phyloP scores from a whole-genome alignment of 1,140 invertebrate genomes.

The Apis laboriosa region DNA sequence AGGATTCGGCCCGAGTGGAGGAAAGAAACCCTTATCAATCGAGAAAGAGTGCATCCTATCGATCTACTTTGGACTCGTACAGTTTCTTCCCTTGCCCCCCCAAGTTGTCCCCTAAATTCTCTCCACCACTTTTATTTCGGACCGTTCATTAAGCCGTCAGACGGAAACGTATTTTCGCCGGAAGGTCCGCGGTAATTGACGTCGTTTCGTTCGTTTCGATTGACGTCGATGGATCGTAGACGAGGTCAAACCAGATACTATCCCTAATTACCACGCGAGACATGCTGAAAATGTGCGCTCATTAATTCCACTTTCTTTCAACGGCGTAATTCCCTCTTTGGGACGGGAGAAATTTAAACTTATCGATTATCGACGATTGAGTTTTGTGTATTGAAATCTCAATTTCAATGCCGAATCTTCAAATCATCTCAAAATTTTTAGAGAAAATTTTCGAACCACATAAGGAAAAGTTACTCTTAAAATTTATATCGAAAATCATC shows the following conservation, averaged over 20 bases:
- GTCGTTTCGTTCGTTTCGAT: conserved; percentile 49
- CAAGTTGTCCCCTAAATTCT: conserved; percentile 31
- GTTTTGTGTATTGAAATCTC: too few relatives aligned
- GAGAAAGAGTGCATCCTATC: conserved; percentile 34
- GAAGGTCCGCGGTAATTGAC: conserved; percentile 49
- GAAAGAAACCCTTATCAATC: neutral
- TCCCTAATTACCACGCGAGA: conserved; percentile 50
- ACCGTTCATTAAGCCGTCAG: conserved; percentile 38
- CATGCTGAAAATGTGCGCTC: neutral
- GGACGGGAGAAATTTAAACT: too few relatives aligned
- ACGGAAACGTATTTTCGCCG: conserved; percentile 41
- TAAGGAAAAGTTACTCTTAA: too few relatives aligned
- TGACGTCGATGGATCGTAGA: conserved; percentile 24
- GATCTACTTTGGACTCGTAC: conserved; percentile 41
- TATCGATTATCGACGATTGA: too few relatives aligned
- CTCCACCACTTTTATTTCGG: conserved; percentile 26
- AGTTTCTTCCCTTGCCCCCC: neutral
- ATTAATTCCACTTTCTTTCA: neutral
- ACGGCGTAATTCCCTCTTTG: neutral
- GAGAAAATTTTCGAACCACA: too few relatives aligned
- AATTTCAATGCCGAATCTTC: too few relatives aligned
- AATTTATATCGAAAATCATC: too few relatives aligned
- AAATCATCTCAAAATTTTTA: too few relatives aligned
- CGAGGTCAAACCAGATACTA: conserved; percentile 1
- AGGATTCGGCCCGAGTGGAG: neutral